These are phyloP conservation scores for Trypoxylon attenuatum DNA, from an alignment of 2,888 invertebrate genomes.

Conservation along the genomic window DNA sequence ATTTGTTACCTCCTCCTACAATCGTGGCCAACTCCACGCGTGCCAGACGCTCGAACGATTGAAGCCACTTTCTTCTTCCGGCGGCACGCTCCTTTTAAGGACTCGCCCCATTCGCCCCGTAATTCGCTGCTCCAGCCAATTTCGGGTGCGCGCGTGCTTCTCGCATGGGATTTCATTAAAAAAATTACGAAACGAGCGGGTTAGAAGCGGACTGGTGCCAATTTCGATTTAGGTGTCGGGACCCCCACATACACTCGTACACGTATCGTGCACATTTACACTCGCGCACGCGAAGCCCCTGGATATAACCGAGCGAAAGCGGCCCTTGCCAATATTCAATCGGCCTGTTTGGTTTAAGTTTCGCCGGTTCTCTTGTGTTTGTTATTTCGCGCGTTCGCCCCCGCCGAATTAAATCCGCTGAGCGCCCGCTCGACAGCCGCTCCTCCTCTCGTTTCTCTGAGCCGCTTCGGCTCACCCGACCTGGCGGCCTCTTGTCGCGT, in stretches of 20 bases:
- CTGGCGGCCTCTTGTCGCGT: background rate
- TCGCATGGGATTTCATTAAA: background rate
- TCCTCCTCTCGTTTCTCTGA: slow-evolving; percentile 30
- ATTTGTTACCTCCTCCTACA: background rate
- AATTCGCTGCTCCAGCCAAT: background rate
- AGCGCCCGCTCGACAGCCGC: background rate
- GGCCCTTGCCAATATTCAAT: slow-evolving; percentile 55
- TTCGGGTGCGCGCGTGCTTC: background rate
- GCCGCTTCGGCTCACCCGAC: background rate
- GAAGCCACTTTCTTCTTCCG: background rate
- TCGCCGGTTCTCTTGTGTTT: slow-evolving; percentile 59
- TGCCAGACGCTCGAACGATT: too few relatives aligned
- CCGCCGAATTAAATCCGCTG: slow-evolving; percentile 55
- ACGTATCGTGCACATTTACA: too few relatives aligned
- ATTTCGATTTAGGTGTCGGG: slow-evolving; percentile 61
- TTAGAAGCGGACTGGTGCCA: slow-evolving; percentile 27
- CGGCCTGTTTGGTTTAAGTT: slow-evolving; percentile 64
- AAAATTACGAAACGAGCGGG: background rate
- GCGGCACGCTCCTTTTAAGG: too few relatives aligned
- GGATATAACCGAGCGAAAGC: slow-evolving; percentile 43
- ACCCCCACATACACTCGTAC: too few relatives aligned
- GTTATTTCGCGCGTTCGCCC: slow-evolving; percentile 55
- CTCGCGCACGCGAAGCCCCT: slow-evolving; percentile 46
- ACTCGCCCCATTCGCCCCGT: too few relatives aligned
- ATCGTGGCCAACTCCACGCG: background rate